Conservation (phyloP, 2,113 vertebrate genomes). For the Malurus cyaneus region DNA sequence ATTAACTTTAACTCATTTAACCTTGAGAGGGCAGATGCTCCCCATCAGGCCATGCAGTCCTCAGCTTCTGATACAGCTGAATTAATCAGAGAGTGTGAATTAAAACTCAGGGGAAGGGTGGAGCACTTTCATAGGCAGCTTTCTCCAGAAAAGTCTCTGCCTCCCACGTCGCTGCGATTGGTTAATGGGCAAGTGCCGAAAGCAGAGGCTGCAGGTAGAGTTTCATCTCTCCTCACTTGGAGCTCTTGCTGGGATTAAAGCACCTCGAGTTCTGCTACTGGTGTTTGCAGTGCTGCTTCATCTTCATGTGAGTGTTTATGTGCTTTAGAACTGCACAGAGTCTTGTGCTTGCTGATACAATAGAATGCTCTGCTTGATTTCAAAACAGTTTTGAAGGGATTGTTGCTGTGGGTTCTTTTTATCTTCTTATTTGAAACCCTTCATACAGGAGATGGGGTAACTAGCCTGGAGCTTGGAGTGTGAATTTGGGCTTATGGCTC, state of each 20-base stretch:
- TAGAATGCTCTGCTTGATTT: neutral
- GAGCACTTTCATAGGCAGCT: neutral
- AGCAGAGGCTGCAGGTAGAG: neutral
- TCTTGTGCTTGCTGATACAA: neutral
- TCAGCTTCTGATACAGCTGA: neutral
- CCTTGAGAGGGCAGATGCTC: neutral
- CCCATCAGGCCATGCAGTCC: neutral
- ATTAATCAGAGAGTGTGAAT: neutral
- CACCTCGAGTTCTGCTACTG: neutral
- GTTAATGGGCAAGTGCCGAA: neutral
- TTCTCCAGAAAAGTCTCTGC: neutral
- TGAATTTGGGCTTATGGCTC: neutral
- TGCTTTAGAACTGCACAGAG: neutral
- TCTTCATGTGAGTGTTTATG: neutral
- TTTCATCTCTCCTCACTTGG: neutral
- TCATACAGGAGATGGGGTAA: neutral
- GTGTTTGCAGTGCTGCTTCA: neutral
- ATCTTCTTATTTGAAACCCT: neutral
- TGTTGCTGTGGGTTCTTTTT: neutral
- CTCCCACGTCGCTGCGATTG: fast-evolving
- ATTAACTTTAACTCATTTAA: neutral
- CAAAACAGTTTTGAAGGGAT: neutral
- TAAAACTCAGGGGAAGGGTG: neutral
- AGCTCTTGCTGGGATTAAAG: neutral
- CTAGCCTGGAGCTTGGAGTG: neutral